Evolutionary conservation across 2,797 vertebrate species (phyloP), one percentile per base, ranked within the genome.

Genomic region (Clarias laeviceps): DNA sequence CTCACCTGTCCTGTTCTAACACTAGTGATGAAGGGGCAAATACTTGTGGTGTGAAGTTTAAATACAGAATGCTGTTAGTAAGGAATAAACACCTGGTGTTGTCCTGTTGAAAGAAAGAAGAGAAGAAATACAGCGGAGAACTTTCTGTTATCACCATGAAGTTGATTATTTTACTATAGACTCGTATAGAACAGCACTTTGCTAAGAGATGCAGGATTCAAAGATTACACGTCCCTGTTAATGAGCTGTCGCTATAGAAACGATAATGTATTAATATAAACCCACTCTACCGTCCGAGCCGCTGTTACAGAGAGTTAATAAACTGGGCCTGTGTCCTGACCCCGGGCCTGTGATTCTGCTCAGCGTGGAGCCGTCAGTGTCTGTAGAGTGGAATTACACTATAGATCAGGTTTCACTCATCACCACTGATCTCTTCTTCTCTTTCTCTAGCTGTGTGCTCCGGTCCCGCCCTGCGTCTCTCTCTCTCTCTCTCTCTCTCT

Each of bases 401-500:
- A 57, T 12, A 11, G 62, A 68, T 77, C 62, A 34, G 5, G 62
- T 86, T 78, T 82, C 80, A 68, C 59, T 80, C 64, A 87, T 3
- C 32, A 12, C 45, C 29, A 83, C 66, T 73, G 20, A 45, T 56
- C 50, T 73, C n/a, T 74, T 81, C 66, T 73, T 79, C 72, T 34
- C 62, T 61, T 32, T 37, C 27, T 78, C 22, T 66, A 76, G 80
- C 40, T 64, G 78, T 64, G 78, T 64, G 78, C 34, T 9, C 59
- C 6, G 17, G 22, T 57, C 40, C 56, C 8, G 5, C 83, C 20
- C 74, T 73, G 20, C 11, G 9, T 84, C 83, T 73, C n/a, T 69
- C 27, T 69, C 59, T 70, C 66, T 86, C 61, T 86, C 64, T 87
- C 65, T 83, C 17, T 82, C 65, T 88, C 79, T 87, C 89, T 37